Conservation (phyloP, 2,797 vertebrate species). For the Hydrocynus forskahlii region DNA sequence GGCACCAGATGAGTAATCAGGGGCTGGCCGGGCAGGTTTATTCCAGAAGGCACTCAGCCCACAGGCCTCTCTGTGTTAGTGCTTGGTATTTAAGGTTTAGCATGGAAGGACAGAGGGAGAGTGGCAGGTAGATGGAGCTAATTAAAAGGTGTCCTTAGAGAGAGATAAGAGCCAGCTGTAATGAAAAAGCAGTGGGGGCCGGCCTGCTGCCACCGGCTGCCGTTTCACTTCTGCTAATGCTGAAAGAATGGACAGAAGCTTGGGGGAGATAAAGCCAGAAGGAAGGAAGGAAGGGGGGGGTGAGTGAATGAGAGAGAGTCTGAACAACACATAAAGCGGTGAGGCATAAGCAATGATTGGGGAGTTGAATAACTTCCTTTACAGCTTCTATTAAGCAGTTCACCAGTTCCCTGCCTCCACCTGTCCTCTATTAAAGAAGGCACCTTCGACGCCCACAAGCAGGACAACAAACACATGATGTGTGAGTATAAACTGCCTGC, state of each 20-base stretch:
- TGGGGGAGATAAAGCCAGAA: constrained; percentile 31
- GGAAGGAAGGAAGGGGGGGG: constrained; percentile 44
- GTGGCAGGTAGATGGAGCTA: constrained; percentile 42
- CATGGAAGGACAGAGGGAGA: constrained; percentile 43
- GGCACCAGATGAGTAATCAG: constrained; percentile 30
- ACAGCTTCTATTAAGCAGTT: background rate
- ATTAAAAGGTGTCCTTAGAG: constrained; percentile 48
- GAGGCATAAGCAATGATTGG: constrained; percentile 5
- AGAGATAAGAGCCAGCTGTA: constrained; percentile 51
- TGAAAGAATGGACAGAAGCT: constrained; percentile 38
- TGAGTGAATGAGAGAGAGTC: constrained; percentile 18
- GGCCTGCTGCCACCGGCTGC: constrained; percentile 27
- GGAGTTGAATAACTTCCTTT: constrained; percentile 18
- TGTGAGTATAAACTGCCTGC: background rate
- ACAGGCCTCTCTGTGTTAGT: constrained; percentile 45
- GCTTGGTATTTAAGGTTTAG: constrained; percentile 51
- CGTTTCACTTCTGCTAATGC: constrained; percentile 34
- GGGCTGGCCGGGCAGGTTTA: constrained; percentile 32
- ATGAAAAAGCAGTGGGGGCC: constrained; percentile 48
- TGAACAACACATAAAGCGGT: background rate
- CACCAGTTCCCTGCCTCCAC: background rate
- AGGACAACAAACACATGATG: constrained; percentile 5
- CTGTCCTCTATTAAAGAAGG: constrained; percentile 8
- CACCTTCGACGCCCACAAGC: constrained; percentile 24
- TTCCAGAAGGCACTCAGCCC: constrained; percentile 37